Conservation (phyloP, 1,140 invertebrate genomes). For the Lasioglossum albipes region DNA sequence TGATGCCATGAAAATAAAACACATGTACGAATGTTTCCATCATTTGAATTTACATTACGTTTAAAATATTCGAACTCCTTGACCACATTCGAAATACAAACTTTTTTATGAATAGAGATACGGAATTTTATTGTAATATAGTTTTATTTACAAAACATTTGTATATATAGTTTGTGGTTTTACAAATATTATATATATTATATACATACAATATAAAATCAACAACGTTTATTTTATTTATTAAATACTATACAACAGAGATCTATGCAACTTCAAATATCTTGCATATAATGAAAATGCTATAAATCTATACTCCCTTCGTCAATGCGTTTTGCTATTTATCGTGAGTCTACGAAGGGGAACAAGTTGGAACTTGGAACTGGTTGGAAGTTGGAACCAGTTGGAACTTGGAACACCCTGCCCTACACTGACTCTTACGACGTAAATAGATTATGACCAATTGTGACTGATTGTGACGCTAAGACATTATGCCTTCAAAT, state of each 20-base stretch:
- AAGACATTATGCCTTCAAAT: too few species aligned
- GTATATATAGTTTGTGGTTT: constrained; percentile 4
- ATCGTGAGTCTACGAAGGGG: too few species aligned
- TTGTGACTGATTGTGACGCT: too few species aligned
- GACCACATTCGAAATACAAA: background rate
- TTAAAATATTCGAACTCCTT: background rate
- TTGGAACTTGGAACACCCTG: too few species aligned
- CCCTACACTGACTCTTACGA: too few species aligned
- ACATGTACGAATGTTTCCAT: constrained; percentile 31
- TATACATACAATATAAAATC: background rate
- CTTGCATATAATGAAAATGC: too few species aligned
- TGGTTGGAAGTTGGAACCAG: too few species aligned
- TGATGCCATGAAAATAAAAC: constrained; percentile 29
- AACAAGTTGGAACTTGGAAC: too few species aligned
- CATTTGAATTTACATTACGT: background rate
- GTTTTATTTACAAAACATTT: constrained; percentile 1
- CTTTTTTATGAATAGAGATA: background rate
- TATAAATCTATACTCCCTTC: too few species aligned
- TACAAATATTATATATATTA: constrained; percentile 1
- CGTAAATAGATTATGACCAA: too few species aligned
- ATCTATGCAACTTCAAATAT: background rate
- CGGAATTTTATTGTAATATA: constrained; percentile 1
- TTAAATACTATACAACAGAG: background rate
- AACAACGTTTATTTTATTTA: background rate
- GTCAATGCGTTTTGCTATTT: too few species aligned